phyloP scores from a whole-genome alignment of 1,140 invertebrate species.

The Platorchestia sp. region DNA sequence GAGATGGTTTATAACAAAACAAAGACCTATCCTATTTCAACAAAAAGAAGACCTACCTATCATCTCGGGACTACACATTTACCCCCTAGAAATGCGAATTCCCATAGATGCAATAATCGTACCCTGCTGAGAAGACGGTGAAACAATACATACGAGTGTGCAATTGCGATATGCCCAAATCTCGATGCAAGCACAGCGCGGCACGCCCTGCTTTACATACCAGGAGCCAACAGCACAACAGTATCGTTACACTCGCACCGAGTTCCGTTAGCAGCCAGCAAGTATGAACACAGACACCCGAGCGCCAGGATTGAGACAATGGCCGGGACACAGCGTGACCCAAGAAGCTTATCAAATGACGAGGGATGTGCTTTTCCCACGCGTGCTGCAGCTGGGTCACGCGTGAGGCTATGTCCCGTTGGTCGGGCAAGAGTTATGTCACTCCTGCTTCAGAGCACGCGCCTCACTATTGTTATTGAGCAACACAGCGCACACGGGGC shows the following conservation, averaged over 20 bases:
- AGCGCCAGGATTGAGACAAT: background rate
- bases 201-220: background rate
- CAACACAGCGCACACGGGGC: background rate
- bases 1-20: too few species aligned
- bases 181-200: background rate
- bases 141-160: too few species aligned
- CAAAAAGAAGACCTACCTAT: too few species aligned
- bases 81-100: too few species aligned
- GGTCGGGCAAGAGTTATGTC: background rate
- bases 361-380: slow-evolving; percentile 24
- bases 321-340: slow-evolving; percentile 24
- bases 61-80: too few species aligned
- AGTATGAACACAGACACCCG: background rate
- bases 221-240: background rate
- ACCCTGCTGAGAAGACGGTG: too few species aligned
- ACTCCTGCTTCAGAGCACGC: background rate
- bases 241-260: background rate
- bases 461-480: background rate
- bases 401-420: background rate
- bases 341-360: slow-evolving; percentile 49
- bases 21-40: too few species aligned
- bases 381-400: slow-evolving; percentile 39
- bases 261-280: background rate
- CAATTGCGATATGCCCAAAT: too few species aligned
- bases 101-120: too few species aligned